Evolutionary conservation across 2,888 invertebrate genomes (phyloP).

Genomic region (Synanthedon andrenaeformis): DNA sequence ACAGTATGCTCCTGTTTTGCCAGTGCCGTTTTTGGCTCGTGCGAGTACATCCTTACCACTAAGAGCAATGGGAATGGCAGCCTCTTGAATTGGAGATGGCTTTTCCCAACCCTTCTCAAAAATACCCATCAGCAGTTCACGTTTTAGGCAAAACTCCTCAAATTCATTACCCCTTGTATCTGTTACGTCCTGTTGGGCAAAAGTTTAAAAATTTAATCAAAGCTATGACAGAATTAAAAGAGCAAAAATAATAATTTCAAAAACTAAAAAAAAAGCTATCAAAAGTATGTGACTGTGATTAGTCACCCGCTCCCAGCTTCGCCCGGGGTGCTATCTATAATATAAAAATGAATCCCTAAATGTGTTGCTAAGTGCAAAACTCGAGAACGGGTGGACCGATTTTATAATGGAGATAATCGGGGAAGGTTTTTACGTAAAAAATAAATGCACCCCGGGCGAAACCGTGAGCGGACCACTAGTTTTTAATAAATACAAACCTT

Average conservation of each 20-base stretch:
- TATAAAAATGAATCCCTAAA: no score
- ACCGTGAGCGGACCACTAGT: no score
- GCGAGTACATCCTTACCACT: conserved; percentile 98
- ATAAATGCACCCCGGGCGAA: no score
- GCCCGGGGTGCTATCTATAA: neutral
- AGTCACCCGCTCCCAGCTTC: no score
- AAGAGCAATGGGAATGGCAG: conserved; percentile 97
- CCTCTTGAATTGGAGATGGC: conserved; percentile 99
- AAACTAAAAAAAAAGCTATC: neutral
- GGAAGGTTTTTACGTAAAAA: no score
- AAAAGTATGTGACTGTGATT: no score
- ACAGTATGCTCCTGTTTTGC: conserved; percentile 99
- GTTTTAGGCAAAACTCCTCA: conserved; percentile 98
- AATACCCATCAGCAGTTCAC: conserved; percentile 98
- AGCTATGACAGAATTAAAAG: conserved; percentile 6
- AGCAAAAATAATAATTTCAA: conserved; percentile 6
- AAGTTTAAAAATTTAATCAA: neutral
- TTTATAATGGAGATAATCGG: no score
- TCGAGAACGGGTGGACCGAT: no score
- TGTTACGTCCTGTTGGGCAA: conserved; percentile 91
- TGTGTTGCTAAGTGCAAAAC: no score
- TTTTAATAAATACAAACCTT: neutral
- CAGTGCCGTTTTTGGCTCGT: conserved; percentile 99
- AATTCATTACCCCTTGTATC: conserved; percentile 99
- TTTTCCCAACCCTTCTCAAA: conserved; percentile 99